These are phyloP conservation scores for Benitochromis conjunctus DNA, from an alignment of 2,113 vertebrate genomes.

Conservation along the genomic window DNA sequence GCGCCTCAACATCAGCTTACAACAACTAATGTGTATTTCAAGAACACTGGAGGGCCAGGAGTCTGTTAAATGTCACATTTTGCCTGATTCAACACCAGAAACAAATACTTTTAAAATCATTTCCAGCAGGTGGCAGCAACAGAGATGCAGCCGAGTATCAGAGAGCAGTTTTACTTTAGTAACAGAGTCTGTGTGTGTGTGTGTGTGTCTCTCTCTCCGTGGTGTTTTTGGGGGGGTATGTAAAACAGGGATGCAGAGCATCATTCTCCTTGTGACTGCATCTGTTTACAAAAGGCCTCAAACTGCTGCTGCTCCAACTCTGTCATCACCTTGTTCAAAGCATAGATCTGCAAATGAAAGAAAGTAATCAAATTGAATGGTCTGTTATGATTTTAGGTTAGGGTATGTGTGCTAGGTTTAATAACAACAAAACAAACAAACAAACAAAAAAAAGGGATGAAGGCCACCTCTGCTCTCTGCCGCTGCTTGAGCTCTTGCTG, in stretches of 20 bases:
- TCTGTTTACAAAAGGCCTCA: conserved; percentile 94
- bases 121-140: neutral
- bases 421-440: neutral
- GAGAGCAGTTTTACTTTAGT: neutral
- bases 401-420: neutral
- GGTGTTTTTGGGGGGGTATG: neutral
- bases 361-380: neutral
- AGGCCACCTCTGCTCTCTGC: conserved; percentile 85
- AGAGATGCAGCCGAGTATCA: neutral
- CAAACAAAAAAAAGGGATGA: neutral
- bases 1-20: neutral
- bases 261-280: conserved; percentile 87
- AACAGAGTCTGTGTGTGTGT: neutral
- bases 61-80: neutral
- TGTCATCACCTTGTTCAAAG: conserved; percentile 95
- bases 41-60: neutral
- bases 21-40: neutral
- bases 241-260: neutral
- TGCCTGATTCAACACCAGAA: neutral
- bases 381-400: neutral
- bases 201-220: accelerated
- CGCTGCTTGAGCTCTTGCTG: conserved; percentile 93
- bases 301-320: conserved; percentile 98
- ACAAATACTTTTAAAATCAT: neutral
- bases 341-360: conserved; percentile 81